Base-by-base conservation (phyloP, 2,797 vertebrate species). In the Aratinga solstitialis region DNA sequence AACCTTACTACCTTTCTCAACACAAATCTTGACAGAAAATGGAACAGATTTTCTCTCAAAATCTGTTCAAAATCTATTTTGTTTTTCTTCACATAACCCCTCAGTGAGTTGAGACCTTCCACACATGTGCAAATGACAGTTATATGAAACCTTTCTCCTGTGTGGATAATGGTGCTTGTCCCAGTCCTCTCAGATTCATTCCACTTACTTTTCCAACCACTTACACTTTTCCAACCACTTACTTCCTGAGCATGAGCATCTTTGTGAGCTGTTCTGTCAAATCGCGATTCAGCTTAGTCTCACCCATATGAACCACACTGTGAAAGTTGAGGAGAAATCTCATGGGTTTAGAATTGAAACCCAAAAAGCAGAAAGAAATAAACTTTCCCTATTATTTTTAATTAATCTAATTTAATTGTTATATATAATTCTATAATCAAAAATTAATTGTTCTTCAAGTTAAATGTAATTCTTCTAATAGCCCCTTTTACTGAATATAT, bases 401-500 rank as follows among this genome's bases (percentile, higher is more conserved):
- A 50, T 87, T 90, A 7, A 78, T 82, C 85, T 94, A 73, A 22
- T 65, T 89, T 87, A 85, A 74, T 65, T 93, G 51, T 68, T 84
- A 32, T 7, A 40, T n/a, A 59, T 42, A 59, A 56, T 76, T 42
- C 7, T 3, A 47, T 77, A 75, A 83, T 1, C 4, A 65, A 92
- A 90, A 94, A 75, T 47, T 62, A 87, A 62, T 38, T 62, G 10
- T n/a, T 86, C 36, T 29, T 34, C 36, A 84, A 94, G 45, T 89
- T 63, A 92, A 75, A 87, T 65, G 13, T 56, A 90, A 83, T 94
- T 87, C 7, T 89, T 85, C 56, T 90, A 94, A 96, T 74, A 9
- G 45, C 13, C 53, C 23, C 17, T 73, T 81, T 94, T 77, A 90
- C 34, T 89, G 43, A 83, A 42, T 82, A 74, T 45, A 93, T 40